Percentiles rank a stretch among this genome's conserved stretches.
Conservation (phyloP, 2,113 vertebrate species). For the Zootoca vivipara region DNA sequence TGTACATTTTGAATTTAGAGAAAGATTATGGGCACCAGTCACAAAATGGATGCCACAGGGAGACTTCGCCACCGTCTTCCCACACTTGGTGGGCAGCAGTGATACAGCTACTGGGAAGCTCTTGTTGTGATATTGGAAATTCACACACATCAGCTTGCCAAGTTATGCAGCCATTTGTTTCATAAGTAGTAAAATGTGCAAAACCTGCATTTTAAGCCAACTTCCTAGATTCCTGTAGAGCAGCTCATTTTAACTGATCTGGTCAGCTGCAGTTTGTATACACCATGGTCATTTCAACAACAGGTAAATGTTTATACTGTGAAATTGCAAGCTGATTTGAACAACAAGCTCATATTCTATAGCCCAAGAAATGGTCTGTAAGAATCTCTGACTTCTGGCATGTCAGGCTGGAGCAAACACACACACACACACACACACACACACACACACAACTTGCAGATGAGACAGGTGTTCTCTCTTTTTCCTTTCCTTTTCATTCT, state of each 20-base stretch:
- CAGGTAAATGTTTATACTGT: background rate
- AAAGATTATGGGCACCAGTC: background rate
- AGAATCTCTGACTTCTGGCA: background rate
- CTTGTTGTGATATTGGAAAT: background rate
- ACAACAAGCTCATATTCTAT: background rate
- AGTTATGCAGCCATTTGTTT: background rate
- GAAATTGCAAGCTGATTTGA: background rate
- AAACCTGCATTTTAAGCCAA: background rate
- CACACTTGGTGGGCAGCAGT: no score
- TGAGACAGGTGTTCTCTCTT: background rate
- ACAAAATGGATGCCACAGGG: no score
- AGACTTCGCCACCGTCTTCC: no score
- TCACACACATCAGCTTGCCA: background rate
- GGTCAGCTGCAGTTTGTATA: background rate
- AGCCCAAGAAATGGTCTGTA: background rate
- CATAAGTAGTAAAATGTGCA: background rate
- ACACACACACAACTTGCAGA: no score
- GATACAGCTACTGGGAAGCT: no score
- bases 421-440: no score
- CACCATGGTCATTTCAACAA: background rate
- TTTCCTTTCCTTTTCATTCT: constrained; percentile 22
- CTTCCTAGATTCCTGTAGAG: background rate
- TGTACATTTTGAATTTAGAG: background rate
- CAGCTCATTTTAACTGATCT: background rate
- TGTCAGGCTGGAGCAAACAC: background rate